phyloP scores from a whole-genome alignment of 2,888 invertebrate species.

The Druceiella hillmani region DNA sequence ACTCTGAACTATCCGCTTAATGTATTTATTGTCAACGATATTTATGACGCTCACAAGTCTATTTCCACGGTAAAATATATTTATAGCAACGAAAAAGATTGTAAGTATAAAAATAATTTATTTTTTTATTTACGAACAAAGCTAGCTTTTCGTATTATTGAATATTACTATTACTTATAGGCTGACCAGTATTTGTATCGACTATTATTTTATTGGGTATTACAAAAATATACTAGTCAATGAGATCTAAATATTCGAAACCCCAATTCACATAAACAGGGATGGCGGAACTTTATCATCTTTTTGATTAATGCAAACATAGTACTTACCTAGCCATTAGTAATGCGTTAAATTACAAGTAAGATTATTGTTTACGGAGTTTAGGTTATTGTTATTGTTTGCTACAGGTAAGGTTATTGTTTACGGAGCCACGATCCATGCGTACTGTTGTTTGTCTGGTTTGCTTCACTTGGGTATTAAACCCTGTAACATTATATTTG shows the following conservation, averaged over 20 bases:
- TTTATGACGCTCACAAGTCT: constrained; percentile 47
- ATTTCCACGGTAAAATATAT: constrained; percentile 31
- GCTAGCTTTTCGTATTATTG: too few species aligned
- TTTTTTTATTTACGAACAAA: too few species aligned
- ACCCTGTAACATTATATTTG: constrained; percentile 51
- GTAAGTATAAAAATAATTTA: too few species aligned
- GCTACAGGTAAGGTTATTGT: constrained; percentile 51
- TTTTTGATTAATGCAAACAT: too few species aligned
- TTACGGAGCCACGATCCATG: constrained; percentile 62
- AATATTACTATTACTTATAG: too few species aligned
- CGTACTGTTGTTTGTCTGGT: constrained; percentile 60
- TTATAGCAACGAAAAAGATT: constrained; percentile 6
- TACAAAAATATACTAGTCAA: too few species aligned
- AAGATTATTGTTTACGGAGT: neutral
- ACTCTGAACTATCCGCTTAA: constrained; percentile 44
- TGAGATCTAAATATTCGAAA: too few species aligned
- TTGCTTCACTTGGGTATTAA: constrained; percentile 55
- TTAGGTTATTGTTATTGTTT: constrained; percentile 4
- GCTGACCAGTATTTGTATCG: too few species aligned
- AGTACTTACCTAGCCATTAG: too few species aligned
- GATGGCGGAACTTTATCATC: too few species aligned
- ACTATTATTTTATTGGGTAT: too few species aligned
- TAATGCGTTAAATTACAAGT: neutral
- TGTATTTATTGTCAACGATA: constrained; percentile 56
- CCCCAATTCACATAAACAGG: too few species aligned